Base-by-base conservation (phyloP, 1,140 invertebrate species). In the Thereuonema tuberculata region DNA sequence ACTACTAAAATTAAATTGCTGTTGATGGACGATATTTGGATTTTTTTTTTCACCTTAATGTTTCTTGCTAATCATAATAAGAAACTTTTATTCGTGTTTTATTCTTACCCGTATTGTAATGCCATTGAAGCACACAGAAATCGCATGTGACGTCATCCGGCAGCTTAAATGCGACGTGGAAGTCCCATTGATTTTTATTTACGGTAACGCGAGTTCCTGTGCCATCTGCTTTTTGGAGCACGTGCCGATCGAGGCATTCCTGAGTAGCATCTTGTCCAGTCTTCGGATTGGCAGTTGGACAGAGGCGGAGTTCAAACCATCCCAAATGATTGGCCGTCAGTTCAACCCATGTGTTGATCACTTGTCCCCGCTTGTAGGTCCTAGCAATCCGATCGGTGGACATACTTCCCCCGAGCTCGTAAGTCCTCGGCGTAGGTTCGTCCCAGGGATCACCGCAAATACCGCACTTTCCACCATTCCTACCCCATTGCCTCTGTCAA, bases 301-400 rank as follows among this genome's bases (percentile, higher is more conserved):
- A 67, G 0, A 67, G 37, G 23, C 61, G 60, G 63, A 9, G 57
- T 49, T 93, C 87, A 67, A 93, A 94, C 71, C 83, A 91, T 12
- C 92, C 91, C 63, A 80, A 78, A 71, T 91, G 87, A 65, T 74
- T 73, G 20, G 72, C 68, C 2, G 73, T 74, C 20, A 74, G 63
- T 26, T 74, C 25, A 15, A 55, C 28, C 53, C 53, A 55, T 27
- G 26, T 28, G 21, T 55, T 25, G 9, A 55, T 55, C 14, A 27
- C 53, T 25, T 55, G 21, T 37, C 31, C n/a, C n/a, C n/a, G n/a
- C n/a, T n/a, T n/a, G n/a, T n/a, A n/a, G n/a, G n/a, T n/a, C n/a
- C n/a, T n/a, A n/a, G n/a, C n/a, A n/a, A n/a, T n/a, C n/a, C n/a
- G n/a, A n/a, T n/a, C n/a, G n/a, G n/a, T n/a, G n/a, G n/a, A n/a